Evolutionary conservation across 2,113 vertebrate species (phyloP).

Genomic region (Copsychus sechellarum): DNA sequence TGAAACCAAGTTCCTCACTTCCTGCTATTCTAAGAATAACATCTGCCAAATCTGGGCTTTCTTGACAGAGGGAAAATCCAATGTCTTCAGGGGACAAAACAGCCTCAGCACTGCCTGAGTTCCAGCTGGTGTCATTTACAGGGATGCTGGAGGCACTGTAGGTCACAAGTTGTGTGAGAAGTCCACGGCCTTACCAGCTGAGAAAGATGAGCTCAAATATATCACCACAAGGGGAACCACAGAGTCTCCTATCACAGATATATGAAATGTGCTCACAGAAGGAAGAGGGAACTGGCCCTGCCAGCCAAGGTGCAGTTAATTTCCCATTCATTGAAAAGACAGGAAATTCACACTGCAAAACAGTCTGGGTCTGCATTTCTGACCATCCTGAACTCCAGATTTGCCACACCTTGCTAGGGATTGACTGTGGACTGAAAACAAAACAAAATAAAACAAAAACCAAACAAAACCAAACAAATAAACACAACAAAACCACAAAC

Average conservation of each 20-base stretch:
- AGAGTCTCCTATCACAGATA: background rate
- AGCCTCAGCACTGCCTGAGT: background rate
- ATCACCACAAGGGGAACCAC: background rate
- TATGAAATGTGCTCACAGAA: background rate
- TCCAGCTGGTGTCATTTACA: background rate
- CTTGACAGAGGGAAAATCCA: background rate
- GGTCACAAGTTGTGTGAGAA: background rate
- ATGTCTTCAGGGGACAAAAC: background rate
- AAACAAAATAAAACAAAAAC: background rate
- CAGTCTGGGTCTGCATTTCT: background rate
- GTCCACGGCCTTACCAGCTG: background rate
- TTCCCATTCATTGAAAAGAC: background rate
- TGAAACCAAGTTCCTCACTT: constrained; percentile 33
- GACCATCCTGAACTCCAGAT: background rate
- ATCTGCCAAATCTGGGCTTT: constrained; percentile 2
- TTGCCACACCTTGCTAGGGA: background rate
- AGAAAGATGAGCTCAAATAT: background rate
- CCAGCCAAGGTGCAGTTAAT: background rate
- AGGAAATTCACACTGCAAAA: background rate
- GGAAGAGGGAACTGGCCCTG: background rate
- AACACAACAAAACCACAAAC: too few relatives aligned
- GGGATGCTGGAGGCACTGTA: background rate
- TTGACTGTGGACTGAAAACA: background rate
- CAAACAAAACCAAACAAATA: too few relatives aligned
- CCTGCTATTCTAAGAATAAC: background rate